A percentile compares a stretch with the other conserved stretches of the same genome.
phyloP scores from a whole-genome alignment of 1,140 invertebrate species.

The Orchestia grillus region DNA sequence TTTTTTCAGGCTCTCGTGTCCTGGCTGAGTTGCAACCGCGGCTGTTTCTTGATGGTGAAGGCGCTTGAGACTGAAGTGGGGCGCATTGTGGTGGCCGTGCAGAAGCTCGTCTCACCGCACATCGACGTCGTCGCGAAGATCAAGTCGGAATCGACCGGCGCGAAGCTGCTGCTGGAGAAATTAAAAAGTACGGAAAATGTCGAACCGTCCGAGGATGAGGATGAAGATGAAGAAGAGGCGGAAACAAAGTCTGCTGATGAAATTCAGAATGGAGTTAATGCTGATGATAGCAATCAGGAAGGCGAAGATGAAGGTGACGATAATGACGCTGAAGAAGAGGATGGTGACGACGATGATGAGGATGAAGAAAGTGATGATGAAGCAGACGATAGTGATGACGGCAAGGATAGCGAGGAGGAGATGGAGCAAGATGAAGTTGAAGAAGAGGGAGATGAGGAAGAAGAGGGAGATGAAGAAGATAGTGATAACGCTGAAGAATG shows the following conservation, averaged over 20 bases:
- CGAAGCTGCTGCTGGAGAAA: not conserved
- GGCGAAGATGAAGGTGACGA: not conserved
- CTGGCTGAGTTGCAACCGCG: conserved; percentile 63
- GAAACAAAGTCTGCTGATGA: not conserved
- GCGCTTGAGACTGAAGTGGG: conserved; percentile 62
- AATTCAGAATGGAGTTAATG: not conserved
- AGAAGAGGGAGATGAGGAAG: not conserved
- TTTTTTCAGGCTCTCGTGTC: not conserved
- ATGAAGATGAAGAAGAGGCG: not conserved
- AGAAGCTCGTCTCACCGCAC: conserved; percentile 54
- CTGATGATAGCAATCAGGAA: not conserved
- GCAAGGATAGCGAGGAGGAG: not conserved
- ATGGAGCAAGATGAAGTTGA: not conserved
- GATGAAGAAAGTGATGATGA: not conserved
- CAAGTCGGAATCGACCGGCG: not conserved
- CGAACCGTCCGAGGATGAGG: not conserved
- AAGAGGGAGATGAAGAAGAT: not conserved
- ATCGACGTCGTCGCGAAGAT: conserved; percentile 51
- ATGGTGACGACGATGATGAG: not conserved
- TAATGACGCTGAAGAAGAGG: not conserved
- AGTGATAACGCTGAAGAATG: not conserved
- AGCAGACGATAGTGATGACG: not conserved
- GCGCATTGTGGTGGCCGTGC: conserved; percentile 57
- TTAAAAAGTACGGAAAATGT: not conserved
- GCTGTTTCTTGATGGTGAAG: conserved; percentile 62